A percentile compares a stretch with the other conserved stretches of the same genome.
Evolutionary conservation across 2,797 vertebrate species (phyloP).

Genomic region (Sebastes umbrosus): DNA sequence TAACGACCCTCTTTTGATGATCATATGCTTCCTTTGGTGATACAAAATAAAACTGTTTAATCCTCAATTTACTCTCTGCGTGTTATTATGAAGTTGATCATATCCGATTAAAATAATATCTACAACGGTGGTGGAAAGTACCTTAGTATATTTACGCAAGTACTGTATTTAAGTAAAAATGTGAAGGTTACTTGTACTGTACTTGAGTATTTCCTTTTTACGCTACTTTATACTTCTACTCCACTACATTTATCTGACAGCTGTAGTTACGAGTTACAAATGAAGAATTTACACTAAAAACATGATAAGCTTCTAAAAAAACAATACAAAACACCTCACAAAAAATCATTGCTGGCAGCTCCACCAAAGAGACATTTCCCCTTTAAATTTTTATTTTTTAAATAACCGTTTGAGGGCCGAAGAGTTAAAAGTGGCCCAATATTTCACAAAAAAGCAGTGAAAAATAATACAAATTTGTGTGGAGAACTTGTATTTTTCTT

Average conservation of each 20-base stretch:
- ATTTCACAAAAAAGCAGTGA: accelerated
- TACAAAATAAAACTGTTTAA: conserved; percentile 65
- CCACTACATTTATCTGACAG: background rate
- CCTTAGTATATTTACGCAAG: background rate
- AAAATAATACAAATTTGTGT: background rate
- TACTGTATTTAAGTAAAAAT: background rate
- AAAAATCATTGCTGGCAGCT: background rate
- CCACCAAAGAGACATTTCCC: background rate
- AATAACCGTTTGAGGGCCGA: background rate
- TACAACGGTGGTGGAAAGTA: background rate
- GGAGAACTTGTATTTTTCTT: background rate
- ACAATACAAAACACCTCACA: background rate
- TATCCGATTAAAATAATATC: too few species aligned
- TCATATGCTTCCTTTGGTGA: conserved; percentile 60
- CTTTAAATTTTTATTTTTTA: background rate
- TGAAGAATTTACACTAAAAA: background rate
- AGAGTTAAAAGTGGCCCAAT: background rate
- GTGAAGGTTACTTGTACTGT: background rate
- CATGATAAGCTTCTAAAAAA: background rate
- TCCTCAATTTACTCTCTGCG: conserved; percentile 15
- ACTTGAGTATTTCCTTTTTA: background rate
- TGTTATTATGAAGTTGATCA: background rate
- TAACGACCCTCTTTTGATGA: conserved; percentile 44
- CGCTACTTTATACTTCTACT: background rate
- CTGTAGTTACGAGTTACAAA: background rate